Base-by-base conservation (phyloP, 2,113 vertebrate genomes). In the Podarcis cretensis region DNA sequence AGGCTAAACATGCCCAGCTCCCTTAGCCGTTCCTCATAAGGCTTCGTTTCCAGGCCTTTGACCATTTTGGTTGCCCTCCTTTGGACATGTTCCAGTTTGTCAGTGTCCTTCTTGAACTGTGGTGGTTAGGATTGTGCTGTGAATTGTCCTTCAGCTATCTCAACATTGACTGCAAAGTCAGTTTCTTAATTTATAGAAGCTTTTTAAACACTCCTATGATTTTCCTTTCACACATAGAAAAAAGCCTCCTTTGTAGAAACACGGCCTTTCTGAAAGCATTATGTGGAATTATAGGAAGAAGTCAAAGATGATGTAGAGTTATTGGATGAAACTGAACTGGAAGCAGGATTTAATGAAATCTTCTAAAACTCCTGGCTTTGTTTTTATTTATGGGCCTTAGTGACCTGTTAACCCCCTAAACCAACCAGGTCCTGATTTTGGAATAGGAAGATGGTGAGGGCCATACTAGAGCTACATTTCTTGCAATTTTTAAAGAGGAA, bases 91-190 rank as follows among this genome's bases (percentile, higher is more conserved):
- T 35, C 35, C 35, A 35, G 35, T 35, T 35, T 35, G 35, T 35
- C 35, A 35, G 35, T 35, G 35, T 35, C 35, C 35, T 35, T 35
- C 35, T 35, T 35, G 35, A 35, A 35, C 35, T 35, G 35, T 35
- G 35, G 35, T 63, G 59, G 57, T 14, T 59, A 59, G 57, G 57
- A 59, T 59, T 59, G 57, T 59, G 57, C 14, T 59, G 12, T 63
- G 12, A 63, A 63, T 92, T 84, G 91, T 89, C 86, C 89, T 92
- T 84, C 88, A 91, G 85, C 91, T 75, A 87, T 75, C 85, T 92
- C 78, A 74, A 81, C 91, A 86, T 65, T 88, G 84, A 54, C 80
- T 75, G 81, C 81, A 30, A 23, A 0, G 0, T 54, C 35, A 90
- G 12, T 25, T 78, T 54, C 23, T 78, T 54, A 12, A 80, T 18